phyloP scores from a whole-genome alignment of 1,140 invertebrate species.

The Pygmarrhopalites habei region DNA sequence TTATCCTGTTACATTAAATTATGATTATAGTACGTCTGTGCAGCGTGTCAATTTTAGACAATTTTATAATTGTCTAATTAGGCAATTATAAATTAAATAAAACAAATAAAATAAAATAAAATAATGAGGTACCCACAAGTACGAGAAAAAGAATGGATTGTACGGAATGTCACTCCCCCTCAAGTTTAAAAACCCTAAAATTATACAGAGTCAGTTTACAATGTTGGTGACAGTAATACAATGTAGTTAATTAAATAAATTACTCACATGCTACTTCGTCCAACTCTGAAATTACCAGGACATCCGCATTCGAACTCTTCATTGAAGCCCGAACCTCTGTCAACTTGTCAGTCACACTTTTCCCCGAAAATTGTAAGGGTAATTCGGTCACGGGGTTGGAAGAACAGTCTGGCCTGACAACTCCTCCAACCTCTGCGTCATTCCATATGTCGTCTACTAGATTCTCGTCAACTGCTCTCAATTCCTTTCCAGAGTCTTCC shows the following conservation, averaged over 20 bases:
- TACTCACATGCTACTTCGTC: conserved; percentile 80
- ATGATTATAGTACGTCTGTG: no score
- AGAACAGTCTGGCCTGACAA: conserved; percentile 50
- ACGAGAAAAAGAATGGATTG: conserved; percentile 94
- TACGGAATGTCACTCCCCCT: conserved; percentile 90
- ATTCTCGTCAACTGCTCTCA: conserved; percentile 67
- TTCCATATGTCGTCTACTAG: conserved; percentile 71
- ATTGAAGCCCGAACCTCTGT: conserved; percentile 60
- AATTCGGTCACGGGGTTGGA: conserved; percentile 49
- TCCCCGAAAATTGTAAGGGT: conserved; percentile 49
- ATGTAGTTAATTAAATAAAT: no score
- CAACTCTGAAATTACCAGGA: conserved; percentile 71
- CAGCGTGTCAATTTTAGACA: no score
- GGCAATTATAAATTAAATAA: no score
- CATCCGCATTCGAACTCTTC: conserved; percentile 57
- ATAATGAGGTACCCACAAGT: no score
- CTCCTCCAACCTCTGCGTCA: conserved; percentile 49
- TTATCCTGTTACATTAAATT: no score
- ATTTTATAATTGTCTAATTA: no score
- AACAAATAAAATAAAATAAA: no score
- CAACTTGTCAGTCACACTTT: conserved; percentile 59
- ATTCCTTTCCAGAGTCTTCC: conserved; percentile 51
- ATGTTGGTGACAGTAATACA: no score
- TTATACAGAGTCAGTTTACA: conserved; percentile 12
- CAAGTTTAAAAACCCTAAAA: conserved; percentile 77